These are phyloP conservation scores for Sterna hirundo DNA, from an alignment of 2,113 vertebrate species.

Conservation along the genomic window DNA sequence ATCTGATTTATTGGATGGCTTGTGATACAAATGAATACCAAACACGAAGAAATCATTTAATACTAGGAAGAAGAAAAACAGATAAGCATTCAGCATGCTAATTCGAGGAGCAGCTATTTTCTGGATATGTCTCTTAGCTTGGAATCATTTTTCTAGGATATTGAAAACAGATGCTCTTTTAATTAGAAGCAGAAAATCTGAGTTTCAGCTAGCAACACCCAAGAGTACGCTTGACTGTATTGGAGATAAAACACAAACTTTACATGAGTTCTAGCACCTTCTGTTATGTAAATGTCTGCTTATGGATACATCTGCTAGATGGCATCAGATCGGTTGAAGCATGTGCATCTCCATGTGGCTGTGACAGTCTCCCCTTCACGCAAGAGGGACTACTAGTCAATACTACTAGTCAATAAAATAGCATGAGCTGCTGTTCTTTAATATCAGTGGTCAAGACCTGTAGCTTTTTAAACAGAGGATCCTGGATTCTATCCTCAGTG, in stretches of 20 bases:
- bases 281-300: slow-evolving; percentile 41
- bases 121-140: neutral
- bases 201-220: slow-evolving; percentile 21
- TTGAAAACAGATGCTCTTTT: slow-evolving; percentile 62
- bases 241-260: slow-evolving; percentile 12
- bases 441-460: neutral
- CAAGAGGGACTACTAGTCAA: neutral
- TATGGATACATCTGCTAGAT: neutral
- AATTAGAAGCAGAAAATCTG: slow-evolving; percentile 51
- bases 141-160: neutral
- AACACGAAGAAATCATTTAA: neutral
- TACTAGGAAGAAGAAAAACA: neutral
- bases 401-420: neutral
- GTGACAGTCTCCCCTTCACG: neutral
- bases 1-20: neutral
- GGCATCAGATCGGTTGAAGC: neutral
- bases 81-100: neutral
- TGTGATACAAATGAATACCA: neutral
- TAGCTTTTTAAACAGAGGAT: neutral
- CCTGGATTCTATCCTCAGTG: neutral
- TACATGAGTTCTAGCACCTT: neutral
- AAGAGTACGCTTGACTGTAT: neutral
- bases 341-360: neutral
- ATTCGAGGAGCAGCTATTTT: slow-evolving; percentile 40
- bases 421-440: neutral